phyloP scores from a whole-genome alignment of 2,797 vertebrate genomes.

The Gouania willdenowi region DNA sequence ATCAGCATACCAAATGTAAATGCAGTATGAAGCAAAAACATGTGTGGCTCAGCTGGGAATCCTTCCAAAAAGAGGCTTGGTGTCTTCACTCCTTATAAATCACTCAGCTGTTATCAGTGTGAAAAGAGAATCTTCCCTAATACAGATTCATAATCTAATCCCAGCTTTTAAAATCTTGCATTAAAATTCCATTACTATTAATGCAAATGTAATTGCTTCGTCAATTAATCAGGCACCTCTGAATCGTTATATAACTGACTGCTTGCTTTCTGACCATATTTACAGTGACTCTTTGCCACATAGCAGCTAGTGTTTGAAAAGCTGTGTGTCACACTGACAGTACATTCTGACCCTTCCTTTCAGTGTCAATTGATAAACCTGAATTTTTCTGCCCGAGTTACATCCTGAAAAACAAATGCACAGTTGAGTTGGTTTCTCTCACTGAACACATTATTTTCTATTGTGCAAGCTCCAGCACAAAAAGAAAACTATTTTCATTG shows the following conservation, averaged over 20 bases:
- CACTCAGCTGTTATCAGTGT: conserved; percentile 17
- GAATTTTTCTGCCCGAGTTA: conserved; percentile 47
- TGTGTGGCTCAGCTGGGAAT: conserved; percentile 29
- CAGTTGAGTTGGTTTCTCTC: conserved; percentile 16
- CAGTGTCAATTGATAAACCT: conserved; percentile 11
- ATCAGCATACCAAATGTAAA: conserved; percentile 14
- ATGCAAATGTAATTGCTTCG: too few species aligned
- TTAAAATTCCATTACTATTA: too few species aligned
- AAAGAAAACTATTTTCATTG: not conserved
- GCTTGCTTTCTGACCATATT: too few species aligned
- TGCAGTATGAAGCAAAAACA: conserved; percentile 16
- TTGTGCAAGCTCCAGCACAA: not conserved
- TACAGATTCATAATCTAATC: not conserved
- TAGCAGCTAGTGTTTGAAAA: not conserved
- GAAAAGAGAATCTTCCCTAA: not conserved
- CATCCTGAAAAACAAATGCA: conserved; percentile 46
- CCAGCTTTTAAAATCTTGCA: too few species aligned
- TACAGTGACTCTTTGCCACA: not conserved
- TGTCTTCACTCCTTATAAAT: conserved; percentile 36
- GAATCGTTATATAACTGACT: too few species aligned
- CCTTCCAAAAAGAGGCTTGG: conserved; percentile 9
- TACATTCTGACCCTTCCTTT: conserved; percentile 6
- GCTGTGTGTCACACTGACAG: conserved; percentile 11
- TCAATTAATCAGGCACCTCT: too few species aligned
- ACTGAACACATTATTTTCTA: not conserved